Evolutionary conservation across 1,140 invertebrate species (phyloP).

Genomic region (Bombus affinis): DNA sequence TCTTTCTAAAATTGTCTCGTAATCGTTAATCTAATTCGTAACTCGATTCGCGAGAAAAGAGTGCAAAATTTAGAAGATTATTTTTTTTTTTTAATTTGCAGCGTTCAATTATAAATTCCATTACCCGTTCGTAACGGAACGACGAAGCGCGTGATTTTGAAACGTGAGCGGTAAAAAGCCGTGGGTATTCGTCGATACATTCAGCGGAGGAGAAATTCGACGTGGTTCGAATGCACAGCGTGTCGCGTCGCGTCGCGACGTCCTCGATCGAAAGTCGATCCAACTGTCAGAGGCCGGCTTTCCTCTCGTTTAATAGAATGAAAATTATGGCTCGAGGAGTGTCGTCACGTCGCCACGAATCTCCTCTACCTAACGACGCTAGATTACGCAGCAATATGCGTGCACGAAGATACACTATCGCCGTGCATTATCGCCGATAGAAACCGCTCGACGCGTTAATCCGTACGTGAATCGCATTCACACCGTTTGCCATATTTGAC

Average conservation of each 20-base stretch:
- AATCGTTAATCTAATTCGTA: too few relatives aligned
- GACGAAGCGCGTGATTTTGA: neutral
- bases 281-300: neutral
- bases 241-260: neutral
- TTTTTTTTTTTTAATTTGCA: too few relatives aligned
- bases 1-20: too few relatives aligned
- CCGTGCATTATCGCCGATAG: conserved; percentile 14
- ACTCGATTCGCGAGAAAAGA: too few relatives aligned
- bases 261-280: conserved; percentile 36
- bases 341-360: conserved; percentile 16
- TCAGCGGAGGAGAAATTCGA: conserved; percentile 23
- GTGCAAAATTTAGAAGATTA: too few relatives aligned
- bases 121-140: neutral
- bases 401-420: neutral
- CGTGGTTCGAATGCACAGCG: conserved; percentile 20
- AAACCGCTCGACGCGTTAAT: conserved; percentile 11
- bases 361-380: neutral
- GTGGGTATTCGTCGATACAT: neutral
- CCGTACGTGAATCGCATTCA: conserved; percentile 27
- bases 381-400: neutral
- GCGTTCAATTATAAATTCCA: too few relatives aligned
- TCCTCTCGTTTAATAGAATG: conserved; percentile 15
- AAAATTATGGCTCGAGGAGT: conserved; percentile 16
- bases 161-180: neutral
- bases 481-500: neutral